Percentiles rank a stretch among this genome's conserved stretches.
These are phyloP conservation scores for Gnathonemus echidnorhynchus DNA, from an alignment of 2,113 vertebrate species.

Conservation along the genomic window DNA sequence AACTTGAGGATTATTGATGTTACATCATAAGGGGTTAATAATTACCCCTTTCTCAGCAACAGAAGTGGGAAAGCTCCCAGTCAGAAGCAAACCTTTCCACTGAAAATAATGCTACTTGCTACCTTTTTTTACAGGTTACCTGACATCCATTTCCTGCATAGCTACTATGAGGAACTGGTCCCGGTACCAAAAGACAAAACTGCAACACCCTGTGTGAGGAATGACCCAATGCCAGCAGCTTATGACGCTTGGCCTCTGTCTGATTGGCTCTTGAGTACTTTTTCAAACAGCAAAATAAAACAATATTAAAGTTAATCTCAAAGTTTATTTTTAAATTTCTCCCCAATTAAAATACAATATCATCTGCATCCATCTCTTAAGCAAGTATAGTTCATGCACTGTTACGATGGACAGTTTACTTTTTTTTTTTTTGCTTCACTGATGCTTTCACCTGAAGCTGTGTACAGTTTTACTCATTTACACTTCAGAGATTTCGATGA, in stretches of 20 bases:
- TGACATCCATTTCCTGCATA: neutral
- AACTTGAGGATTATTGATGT: neutral
- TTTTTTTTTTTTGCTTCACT: neutral
- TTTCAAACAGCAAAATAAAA: neutral
- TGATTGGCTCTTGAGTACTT: neutral
- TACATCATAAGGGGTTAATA: neutral
- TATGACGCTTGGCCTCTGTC: neutral
- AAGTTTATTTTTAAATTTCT: neutral
- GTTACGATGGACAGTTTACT: neutral
- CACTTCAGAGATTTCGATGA: neutral
- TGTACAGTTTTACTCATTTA: neutral
- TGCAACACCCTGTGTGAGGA: neutral
- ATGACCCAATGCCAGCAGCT: neutral
- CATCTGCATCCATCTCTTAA: neutral
- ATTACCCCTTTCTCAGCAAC: neutral
- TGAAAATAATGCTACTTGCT: neutral
- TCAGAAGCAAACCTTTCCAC: neutral
- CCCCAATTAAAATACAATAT: neutral
- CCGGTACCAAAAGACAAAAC: neutral
- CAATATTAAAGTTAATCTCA: neutral
- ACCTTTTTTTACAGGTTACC: neutral
- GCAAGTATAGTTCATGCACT: neutral
- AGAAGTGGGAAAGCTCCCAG: neutral
- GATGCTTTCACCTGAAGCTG: neutral
- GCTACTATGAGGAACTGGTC: neutral